Conservation (phyloP, 2,797 vertebrate species). For the Sphenopsis melanotis region DNA sequence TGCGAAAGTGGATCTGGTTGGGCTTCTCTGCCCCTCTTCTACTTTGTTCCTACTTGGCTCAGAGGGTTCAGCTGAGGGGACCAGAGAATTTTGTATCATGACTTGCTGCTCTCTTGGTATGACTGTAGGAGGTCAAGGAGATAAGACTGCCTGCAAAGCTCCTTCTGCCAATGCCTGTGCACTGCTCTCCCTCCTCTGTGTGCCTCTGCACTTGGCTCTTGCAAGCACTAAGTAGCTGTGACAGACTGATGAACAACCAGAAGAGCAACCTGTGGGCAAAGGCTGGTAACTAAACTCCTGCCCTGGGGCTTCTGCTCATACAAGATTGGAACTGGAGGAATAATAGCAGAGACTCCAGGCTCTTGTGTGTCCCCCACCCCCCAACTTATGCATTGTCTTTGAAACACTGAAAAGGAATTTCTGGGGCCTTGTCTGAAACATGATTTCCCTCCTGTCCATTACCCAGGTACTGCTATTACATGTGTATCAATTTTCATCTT, state of each 20-base stretch:
- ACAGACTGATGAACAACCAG: neutral
- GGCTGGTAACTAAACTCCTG: neutral
- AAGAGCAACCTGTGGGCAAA: neutral
- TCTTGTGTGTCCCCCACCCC: neutral
- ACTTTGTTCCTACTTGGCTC: neutral
- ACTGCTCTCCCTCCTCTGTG: fast-evolving
- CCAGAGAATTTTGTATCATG: neutral
- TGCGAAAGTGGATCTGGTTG: neutral
- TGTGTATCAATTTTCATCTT: conserved; percentile 9
- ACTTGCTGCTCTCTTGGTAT: neutral
- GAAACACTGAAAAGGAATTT: neutral
- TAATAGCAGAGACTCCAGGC: neutral
- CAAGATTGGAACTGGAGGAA: neutral
- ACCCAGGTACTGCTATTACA: neutral
- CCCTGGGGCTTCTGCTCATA: neutral
- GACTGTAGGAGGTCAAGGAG: neutral
- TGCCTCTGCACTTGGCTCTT: neutral
- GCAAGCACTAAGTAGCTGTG: neutral
- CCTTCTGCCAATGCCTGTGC: neutral
- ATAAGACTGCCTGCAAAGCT: neutral
- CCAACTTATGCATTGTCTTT: neutral
- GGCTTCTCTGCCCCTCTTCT: neutral
- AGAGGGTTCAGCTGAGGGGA: neutral
- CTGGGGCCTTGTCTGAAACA: neutral
- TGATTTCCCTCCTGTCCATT: neutral